These are phyloP conservation scores for Echeneis naucrates DNA, from an alignment of 2,797 vertebrate genomes.

Conservation along the genomic window DNA sequence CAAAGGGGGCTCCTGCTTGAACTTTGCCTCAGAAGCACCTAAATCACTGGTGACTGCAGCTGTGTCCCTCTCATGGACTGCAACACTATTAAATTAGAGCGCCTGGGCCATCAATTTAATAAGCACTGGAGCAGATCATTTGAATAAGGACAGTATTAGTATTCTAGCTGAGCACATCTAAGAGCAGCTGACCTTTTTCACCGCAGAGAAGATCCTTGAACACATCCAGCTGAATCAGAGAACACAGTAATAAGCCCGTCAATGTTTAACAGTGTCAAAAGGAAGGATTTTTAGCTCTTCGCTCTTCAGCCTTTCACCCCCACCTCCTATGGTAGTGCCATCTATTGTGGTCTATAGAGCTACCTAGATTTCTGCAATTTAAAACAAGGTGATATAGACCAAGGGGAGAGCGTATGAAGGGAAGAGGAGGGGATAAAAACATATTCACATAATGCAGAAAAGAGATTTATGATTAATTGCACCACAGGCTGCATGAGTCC, in stretches of 20 bases:
- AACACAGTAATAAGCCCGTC: conserved; percentile 92
- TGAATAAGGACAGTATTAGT: conserved; percentile 99
- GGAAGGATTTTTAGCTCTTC: conserved; percentile 72
- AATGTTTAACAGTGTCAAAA: conserved; percentile 92
- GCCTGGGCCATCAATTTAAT: conserved; percentile 98
- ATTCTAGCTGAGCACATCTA: conserved; percentile 95
- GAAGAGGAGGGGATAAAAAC: conserved; percentile 78
- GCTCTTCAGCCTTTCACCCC: conserved; percentile 51
- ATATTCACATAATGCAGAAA: conserved; percentile 74
- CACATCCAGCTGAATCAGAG: conserved; percentile 94
- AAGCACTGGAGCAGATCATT: conserved; percentile 97
- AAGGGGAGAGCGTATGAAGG: conserved; percentile 53
- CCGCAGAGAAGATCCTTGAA: conserved; percentile 95
- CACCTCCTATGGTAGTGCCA: conserved; percentile 63
- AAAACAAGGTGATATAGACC: conserved; percentile 40
- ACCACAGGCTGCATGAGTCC: conserved; percentile 63
- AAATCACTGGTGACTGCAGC: conserved; percentile 91
- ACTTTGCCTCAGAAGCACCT: conserved; percentile 92
- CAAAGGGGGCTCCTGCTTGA: conserved; percentile 88
- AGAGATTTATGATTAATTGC: conserved; percentile 81
- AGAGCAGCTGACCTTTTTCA: conserved; percentile 99
- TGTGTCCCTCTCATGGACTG: conserved; percentile 89
- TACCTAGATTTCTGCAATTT: conserved; percentile 78
- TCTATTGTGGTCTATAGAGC: conserved; percentile 86
- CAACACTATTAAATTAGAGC: conserved; percentile 97